Percentiles rank a stretch among this genome's conserved stretches.
phyloP scores from a whole-genome alignment of 1,140 invertebrate species.

The Leguminivora glycinivorella region DNA sequence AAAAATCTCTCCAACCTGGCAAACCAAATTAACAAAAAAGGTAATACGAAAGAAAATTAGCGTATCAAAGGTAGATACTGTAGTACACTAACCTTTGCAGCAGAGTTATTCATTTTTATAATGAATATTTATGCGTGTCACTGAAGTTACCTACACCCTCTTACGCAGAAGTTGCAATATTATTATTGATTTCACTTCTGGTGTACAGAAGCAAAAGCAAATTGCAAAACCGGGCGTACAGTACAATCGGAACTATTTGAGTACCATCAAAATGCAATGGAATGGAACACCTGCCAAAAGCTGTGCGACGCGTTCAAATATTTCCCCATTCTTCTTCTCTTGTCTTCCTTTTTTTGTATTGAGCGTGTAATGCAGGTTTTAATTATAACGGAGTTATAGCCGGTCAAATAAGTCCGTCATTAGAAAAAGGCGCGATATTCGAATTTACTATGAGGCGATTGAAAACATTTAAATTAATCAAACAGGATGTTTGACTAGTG shows the following conservation, averaged over 20 bases:
- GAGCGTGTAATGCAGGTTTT: too few relatives aligned
- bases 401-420: too few relatives aligned
- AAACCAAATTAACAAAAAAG: constrained; percentile 35
- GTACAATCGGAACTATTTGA: not conserved
- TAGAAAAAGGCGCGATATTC: too few relatives aligned
- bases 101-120: constrained; percentile 38
- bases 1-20: constrained; percentile 96
- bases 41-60: not conserved
- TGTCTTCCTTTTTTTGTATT: too few relatives aligned
- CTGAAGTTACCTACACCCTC: not conserved
- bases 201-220: not conserved
- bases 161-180: not conserved
- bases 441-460: too few relatives aligned
- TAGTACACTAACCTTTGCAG: constrained; percentile 34
- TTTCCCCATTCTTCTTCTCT: too few relatives aligned
- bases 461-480: too few relatives aligned
- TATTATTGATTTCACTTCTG: not conserved
- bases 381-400: too few relatives aligned
- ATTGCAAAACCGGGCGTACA: not conserved
- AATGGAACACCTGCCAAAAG: too few relatives aligned
- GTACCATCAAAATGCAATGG: not conserved
- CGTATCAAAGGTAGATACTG: not conserved
- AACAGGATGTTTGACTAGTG: too few relatives aligned
- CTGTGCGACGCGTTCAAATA: too few relatives aligned
- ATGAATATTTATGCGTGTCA: not conserved